Percentiles rank a stretch among this genome's conserved stretches.
Evolutionary conservation across 2,888 invertebrate species (phyloP).

Genomic region (Hermaeophaga mercurialis): DNA sequence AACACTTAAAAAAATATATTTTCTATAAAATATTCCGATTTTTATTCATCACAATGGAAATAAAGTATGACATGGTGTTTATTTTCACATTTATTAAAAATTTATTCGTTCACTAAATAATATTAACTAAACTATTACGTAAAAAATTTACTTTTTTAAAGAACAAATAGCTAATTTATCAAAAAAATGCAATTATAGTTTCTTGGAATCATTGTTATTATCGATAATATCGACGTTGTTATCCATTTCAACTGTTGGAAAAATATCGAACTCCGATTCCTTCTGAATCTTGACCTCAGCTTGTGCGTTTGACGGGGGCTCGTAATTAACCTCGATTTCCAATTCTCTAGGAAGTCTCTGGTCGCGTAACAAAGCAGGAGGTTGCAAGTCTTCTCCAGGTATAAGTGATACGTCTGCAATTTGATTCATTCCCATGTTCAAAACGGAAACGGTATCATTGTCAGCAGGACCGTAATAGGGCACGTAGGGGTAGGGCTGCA

Average conservation of each 20-base stretch:
- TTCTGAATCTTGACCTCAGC: slow-evolving; percentile 31
- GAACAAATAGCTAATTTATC: no score
- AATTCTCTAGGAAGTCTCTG: slow-evolving; percentile 26
- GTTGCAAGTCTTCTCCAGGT: background rate
- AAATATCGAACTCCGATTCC: background rate
- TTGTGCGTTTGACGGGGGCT: slow-evolving; percentile 27
- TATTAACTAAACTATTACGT: no score
- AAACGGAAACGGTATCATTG: background rate
- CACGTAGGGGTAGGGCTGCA: background rate
- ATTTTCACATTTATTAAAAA: no score
- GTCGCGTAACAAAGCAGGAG: background rate
- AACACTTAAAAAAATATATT: no score
- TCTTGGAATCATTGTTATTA: background rate
- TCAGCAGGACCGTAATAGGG: no score
- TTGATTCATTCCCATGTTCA: background rate
- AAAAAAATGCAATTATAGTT: no score
- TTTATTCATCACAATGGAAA: no score
- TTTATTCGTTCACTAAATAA: no score
- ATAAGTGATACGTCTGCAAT: background rate
- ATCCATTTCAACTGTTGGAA: background rate
- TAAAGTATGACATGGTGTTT: no score
- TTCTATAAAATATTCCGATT: no score
- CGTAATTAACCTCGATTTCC: slow-evolving; percentile 33
- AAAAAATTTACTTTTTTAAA: background rate
- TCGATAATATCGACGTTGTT: background rate